These are phyloP conservation scores for Oreonectes daqikongensis DNA, from an alignment of 2,797 vertebrate species.

Conservation along the genomic window DNA sequence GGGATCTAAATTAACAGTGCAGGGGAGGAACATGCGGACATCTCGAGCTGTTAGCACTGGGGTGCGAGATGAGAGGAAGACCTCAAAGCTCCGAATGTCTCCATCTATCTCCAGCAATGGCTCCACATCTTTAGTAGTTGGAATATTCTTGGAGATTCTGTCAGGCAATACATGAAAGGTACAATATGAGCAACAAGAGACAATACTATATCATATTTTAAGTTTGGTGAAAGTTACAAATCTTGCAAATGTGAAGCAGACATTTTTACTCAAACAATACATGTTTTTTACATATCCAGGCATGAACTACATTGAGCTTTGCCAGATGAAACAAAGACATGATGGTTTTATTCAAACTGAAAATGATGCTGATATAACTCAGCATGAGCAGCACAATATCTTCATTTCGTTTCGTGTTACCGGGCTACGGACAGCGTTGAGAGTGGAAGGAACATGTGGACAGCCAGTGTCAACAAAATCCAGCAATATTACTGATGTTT, in stretches of 20 bases:
- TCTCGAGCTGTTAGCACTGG: constrained; percentile 90
- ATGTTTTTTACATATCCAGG: constrained; percentile 23
- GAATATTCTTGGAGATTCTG: constrained; percentile 96
- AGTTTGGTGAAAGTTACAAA: constrained; percentile 12
- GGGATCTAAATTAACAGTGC: constrained; percentile 96
- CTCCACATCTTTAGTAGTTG: constrained; percentile 97
- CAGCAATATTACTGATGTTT: constrained; percentile 36
- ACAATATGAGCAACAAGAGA: constrained; percentile 9
- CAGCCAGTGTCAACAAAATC: constrained; percentile 51
- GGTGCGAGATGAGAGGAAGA: constrained; percentile 94
- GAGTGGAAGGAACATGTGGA: constrained; percentile 24
- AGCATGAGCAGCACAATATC: constrained; percentile 25
- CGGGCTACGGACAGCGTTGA: constrained; percentile 10
- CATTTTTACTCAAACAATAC: constrained; percentile 36
- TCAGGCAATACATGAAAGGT: not conserved
- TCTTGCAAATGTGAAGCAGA: constrained; percentile 1
- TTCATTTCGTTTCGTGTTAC: constrained; percentile 25
- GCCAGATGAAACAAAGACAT: constrained; percentile 45
- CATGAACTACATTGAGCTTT: constrained; percentile 13
- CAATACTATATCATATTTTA: constrained; percentile 17
- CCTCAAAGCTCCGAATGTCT: constrained; percentile 93
- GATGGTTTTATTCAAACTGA: constrained; percentile 40
- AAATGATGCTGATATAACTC: constrained; percentile 40
- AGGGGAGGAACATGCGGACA: constrained; percentile 92
- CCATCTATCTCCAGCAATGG: constrained; percentile 97